These are phyloP conservation scores for Sweltsa coloradensis DNA, from an alignment of 1,140 invertebrate genomes.

Conservation along the genomic window DNA sequence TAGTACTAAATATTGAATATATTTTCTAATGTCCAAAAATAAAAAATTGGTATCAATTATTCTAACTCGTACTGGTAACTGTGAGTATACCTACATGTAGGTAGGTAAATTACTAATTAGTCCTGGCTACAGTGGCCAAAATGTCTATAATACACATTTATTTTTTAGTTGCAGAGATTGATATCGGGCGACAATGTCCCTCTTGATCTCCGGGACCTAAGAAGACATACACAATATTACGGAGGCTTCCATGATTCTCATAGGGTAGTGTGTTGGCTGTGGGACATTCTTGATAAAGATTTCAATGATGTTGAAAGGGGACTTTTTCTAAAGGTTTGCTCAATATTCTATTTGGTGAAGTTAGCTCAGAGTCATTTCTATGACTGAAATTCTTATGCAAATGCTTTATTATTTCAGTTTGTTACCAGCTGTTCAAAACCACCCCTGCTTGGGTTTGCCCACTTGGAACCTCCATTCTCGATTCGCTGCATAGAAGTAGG, in stretches of 20 bases:
- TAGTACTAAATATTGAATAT: no score
- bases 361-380: background rate
- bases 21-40: no score
- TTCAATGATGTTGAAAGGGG: constrained; percentile 83
- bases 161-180: constrained; percentile 60
- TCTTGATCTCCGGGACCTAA: constrained; percentile 80
- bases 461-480: constrained; percentile 96
- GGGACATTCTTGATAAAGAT: constrained; percentile 96
- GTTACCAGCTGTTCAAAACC: constrained; percentile 98
- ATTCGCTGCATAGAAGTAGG: constrained; percentile 98
- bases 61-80: no score
- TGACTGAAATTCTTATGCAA: background rate
- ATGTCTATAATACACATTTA: no score
- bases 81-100: no score
- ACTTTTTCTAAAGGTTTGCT: constrained; percentile 76
- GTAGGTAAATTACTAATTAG: no score
- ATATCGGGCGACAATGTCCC: constrained; percentile 87
- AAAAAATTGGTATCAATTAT: no score
- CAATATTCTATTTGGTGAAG: background rate
- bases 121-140: no score
- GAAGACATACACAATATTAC: constrained; percentile 94
- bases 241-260: constrained; percentile 99
- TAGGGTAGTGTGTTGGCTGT: constrained; percentile 94
- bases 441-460: constrained; percentile 91
- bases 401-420: constrained; percentile 54